phyloP scores from a whole-genome alignment of 2,888 invertebrate species.

The Tinea trinotella region DNA sequence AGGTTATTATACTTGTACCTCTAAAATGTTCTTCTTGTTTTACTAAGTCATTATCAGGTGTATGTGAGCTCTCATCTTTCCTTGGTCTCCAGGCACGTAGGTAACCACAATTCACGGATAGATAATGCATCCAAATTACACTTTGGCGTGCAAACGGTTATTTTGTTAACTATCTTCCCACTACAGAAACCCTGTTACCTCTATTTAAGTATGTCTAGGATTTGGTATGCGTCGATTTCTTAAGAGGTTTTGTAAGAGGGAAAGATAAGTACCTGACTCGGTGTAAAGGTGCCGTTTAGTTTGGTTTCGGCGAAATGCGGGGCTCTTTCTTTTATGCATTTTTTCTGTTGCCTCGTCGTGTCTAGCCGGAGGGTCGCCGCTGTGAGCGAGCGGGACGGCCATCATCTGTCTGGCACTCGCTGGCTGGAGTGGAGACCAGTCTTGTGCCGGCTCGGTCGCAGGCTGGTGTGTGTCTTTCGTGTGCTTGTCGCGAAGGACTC shows the following conservation, averaged over 20 bases:
- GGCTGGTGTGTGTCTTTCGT: not conserved
- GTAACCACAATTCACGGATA: slow-evolving; percentile 28
- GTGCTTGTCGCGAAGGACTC: not conserved
- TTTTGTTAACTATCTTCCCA: slow-evolving; percentile 15
- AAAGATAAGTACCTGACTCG: not conserved
- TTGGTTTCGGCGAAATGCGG: slow-evolving; percentile 60
- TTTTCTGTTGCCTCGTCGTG: slow-evolving; percentile 10
- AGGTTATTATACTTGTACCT: slow-evolving; percentile 41
- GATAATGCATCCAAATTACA: slow-evolving; percentile 50
- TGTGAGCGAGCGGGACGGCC: slow-evolving; percentile 14
- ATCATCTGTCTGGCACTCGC: slow-evolving; percentile 5
- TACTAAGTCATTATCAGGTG: slow-evolving; percentile 40
- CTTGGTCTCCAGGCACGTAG: slow-evolving; percentile 7
- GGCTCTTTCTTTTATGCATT: slow-evolving; percentile 28
- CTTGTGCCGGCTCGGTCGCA: slow-evolving; percentile 3
- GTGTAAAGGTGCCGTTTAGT: slow-evolving; percentile 14
- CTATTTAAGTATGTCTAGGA: not conserved
- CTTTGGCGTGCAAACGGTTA: slow-evolving; percentile 37
- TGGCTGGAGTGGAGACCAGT: not conserved
- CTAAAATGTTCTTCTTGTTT: slow-evolving; percentile 55
- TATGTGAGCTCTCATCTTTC: slow-evolving; percentile 13
- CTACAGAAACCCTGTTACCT: not conserved
- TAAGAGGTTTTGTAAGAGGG: slow-evolving; percentile 3
- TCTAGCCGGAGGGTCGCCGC: slow-evolving; percentile 14
- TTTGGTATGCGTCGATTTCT: not conserved